Base-by-base conservation (phyloP, 2,797 vertebrate species). In the Anguilla obscura region DNA sequence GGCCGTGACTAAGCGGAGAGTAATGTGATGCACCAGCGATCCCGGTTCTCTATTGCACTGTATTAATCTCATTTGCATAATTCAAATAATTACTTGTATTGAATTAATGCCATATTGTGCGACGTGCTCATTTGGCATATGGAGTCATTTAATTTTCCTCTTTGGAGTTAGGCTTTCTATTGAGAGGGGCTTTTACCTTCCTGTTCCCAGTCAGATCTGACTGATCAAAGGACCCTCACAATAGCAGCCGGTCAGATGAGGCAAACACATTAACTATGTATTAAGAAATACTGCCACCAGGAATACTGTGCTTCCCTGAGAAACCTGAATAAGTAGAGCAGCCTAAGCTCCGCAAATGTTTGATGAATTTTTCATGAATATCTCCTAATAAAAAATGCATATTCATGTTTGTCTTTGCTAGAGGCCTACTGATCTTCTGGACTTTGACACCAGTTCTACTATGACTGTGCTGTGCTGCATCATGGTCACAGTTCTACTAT, bases 331-430 rank as follows among this genome's bases (percentile, higher is more conserved):
- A 48, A 33, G 50, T 84, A 54, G 48, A 56, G 50, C 83, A 84
- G 50, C 56, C n/a, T 84, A 18, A 84, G 52, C 83, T 56, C 45
- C 33, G 50, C 27, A 10, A 84, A 33, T 54, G 50, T n/a, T 84
- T 58, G 10, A 58, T 84, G 52, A 56, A 84, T 54, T 16, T 56
- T 56, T 84, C 56, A 84, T 54, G 50, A 84, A 27, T 58, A 24
- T 58, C 50, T 84, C n/a, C n/a, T 84, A 33, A 30, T 56, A 84
- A 2, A 58, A 84, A 84, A 84, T 58, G 40, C 14, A 84, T 58
- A 27, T 27, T 12, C 74, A 21, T 79, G 30, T 83, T 84, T 84
- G 83, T 84, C 83, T 84, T 84, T 84, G 33, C 52, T 56, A 84
- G 50, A 54, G 52, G 7, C 50, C 52, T 56, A 58, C n/a, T 14